Evolutionary conservation across 2,113 vertebrate genomes (phyloP).

Genomic region (Amblyopsis rosae): DNA sequence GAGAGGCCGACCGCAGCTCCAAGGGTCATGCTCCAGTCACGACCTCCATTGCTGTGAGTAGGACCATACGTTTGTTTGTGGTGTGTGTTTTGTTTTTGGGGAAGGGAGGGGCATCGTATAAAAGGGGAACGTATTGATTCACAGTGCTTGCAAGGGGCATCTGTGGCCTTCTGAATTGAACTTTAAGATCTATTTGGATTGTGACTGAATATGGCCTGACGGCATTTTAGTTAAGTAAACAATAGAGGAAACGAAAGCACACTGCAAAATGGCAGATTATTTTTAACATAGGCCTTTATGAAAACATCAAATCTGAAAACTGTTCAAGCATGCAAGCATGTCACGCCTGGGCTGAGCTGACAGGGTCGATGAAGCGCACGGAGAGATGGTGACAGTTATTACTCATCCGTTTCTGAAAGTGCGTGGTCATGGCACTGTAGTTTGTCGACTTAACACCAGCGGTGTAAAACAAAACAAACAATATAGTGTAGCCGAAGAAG

Average conservation of each 20-base stretch:
- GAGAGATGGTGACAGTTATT: slow-evolving; percentile 41
- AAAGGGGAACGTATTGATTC: slow-evolving; percentile 63
- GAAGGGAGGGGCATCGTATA: slow-evolving; percentile 30
- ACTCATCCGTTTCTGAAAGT: slow-evolving; percentile 2
- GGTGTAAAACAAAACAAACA: slow-evolving; percentile 16
- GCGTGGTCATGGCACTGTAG: neutral
- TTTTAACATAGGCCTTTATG: neutral
- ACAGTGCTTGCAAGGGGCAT: slow-evolving; percentile 57
- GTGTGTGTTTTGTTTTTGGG: slow-evolving; percentile 6
- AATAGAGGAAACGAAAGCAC: slow-evolving; percentile 20
- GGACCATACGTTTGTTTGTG: neutral
- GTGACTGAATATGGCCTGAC: slow-evolving; percentile 30
- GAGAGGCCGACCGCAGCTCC: slow-evolving; percentile 14
- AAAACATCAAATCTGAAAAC: neutral
- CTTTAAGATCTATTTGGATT: slow-evolving; percentile 35
- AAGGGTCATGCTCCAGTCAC: slow-evolving; percentile 62
- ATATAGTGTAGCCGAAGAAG: slow-evolving; percentile 2
- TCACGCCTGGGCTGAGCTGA: too few species aligned
- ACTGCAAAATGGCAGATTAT: neutral
- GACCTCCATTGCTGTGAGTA: slow-evolving; percentile 51
- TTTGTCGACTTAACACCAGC: slow-evolving; percentile 31
- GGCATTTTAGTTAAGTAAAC: slow-evolving; percentile 43
- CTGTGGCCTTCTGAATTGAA: slow-evolving; percentile 45
- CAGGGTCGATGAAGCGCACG: neutral
- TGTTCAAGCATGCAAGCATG: slow-evolving; percentile 22